phyloP scores from a whole-genome alignment of 1,140 invertebrate species.

The Dreissena polymorpha region DNA sequence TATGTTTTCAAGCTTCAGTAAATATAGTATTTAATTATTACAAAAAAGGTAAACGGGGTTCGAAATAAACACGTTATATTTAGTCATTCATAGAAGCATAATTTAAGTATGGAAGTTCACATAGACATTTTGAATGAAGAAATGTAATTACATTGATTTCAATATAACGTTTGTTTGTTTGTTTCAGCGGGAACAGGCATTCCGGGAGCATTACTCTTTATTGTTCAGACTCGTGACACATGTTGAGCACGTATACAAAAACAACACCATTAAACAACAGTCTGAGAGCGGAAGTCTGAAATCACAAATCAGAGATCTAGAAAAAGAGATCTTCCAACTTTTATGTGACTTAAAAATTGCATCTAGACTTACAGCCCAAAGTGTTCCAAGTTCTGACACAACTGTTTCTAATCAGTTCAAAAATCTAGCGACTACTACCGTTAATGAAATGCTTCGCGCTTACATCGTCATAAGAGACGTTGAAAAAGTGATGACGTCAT shows the following conservation, averaged over 20 bases:
- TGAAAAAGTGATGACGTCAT: neutral
- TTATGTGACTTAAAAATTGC: constrained; percentile 36
- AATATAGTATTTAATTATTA: no score
- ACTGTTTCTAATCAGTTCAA: no score
- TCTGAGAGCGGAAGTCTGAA: neutral
- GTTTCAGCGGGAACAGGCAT: constrained; percentile 5
- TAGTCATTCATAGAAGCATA: no score
- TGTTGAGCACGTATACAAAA: constrained; percentile 9
- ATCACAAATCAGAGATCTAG: neutral
- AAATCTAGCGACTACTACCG: no score
- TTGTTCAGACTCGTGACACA: constrained; percentile 19
- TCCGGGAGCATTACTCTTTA: constrained; percentile 17
- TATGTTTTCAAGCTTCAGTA: no score
- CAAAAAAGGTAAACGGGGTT: no score
- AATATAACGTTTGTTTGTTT: constrained; percentile 8
- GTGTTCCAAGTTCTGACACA: no score
- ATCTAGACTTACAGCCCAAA: neutral
- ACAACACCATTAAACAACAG: neutral
- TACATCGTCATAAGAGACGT: neutral
- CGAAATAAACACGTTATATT: no score
- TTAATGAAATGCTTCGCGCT: neutral
- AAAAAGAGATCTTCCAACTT: constrained; percentile 18
- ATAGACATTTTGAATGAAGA: no score
- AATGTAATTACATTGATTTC: no score
- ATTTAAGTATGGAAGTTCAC: no score